Percentiles rank a stretch among this genome's conserved stretches.
phyloP scores from a whole-genome alignment of 53 echinoderm and acorn worm genomes.

The Antedon mediterranea region DNA sequence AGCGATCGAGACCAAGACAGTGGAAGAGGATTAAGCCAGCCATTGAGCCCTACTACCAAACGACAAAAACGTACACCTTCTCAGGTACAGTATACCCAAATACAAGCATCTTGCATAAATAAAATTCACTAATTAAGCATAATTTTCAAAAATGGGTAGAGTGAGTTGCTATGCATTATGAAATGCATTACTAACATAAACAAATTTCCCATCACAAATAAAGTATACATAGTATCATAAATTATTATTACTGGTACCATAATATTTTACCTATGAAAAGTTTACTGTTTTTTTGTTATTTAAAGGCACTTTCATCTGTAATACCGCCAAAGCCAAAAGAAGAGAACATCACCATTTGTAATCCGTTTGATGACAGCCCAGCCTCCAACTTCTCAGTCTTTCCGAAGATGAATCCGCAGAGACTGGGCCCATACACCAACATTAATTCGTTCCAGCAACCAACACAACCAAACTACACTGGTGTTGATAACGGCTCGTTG shows the following conservation, averaged over 20 bases:
- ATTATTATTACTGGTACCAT: too few relatives aligned
- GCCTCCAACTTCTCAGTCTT: conserved; percentile 23
- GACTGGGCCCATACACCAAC: conserved; percentile 47
- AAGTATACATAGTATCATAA: too few relatives aligned
- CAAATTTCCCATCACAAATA: too few relatives aligned
- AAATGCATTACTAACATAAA: too few relatives aligned
- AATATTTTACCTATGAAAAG: background rate
- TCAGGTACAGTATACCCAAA: too few relatives aligned
- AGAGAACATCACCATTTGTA: conserved; percentile 66
- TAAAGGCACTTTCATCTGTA: conserved; percentile 21
- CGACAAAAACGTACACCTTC: background rate
- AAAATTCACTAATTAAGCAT: too few relatives aligned
- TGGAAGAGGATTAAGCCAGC: conserved; percentile 24
- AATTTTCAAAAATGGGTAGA: too few relatives aligned
- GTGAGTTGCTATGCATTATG: too few relatives aligned
- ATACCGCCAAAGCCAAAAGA: conserved; percentile 58
- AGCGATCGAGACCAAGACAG: conserved; percentile 56
- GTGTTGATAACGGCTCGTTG: conserved; percentile 44
- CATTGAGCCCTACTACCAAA: background rate
- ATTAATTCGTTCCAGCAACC: conserved; percentile 38
- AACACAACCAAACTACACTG: conserved; percentile 12
- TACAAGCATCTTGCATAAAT: too few relatives aligned
- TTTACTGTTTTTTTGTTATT: background rate
- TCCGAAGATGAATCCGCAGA: conserved; percentile 30
- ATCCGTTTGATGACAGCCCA: conserved; percentile 89